Percentiles rank a stretch among this genome's conserved stretches.
Evolutionary conservation across 2,888 invertebrate species (phyloP).

Genomic region (Seladonia tumulorum): DNA sequence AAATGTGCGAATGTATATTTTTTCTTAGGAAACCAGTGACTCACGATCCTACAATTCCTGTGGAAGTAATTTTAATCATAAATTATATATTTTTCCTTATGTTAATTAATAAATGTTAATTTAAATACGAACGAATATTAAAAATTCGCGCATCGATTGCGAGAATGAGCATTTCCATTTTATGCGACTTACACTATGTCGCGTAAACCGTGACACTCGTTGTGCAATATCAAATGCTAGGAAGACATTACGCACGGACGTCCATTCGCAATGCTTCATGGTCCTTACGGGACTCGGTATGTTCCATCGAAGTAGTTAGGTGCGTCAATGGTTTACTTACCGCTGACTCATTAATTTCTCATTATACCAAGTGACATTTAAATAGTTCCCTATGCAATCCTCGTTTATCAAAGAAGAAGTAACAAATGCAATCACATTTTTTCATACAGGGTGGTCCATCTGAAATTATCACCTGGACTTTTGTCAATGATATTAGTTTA

Average conservation of each 20-base stretch:
- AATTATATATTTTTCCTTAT: no score
- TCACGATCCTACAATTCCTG: no score
- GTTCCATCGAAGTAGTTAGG: not conserved
- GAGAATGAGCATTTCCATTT: not conserved
- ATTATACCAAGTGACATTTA: not conserved
- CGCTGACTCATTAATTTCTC: slow-evolving; percentile 2
- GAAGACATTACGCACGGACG: not conserved
- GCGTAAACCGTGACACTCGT: not conserved
- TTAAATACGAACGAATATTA: not conserved
- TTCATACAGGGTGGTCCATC: not conserved
- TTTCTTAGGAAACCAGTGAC: no score
- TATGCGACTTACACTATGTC: not conserved
- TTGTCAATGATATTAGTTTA: no score
- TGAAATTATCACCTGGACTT: no score
- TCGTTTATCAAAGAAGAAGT: not conserved
- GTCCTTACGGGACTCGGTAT: not conserved
- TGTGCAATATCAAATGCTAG: not conserved
- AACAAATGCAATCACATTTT: not conserved
- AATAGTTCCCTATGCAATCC: not conserved
- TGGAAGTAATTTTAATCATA: not conserved
- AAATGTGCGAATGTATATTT: not conserved
- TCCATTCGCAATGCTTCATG: not conserved
- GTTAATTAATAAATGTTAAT: no score
- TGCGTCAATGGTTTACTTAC: not conserved
- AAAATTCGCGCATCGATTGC: not conserved